Percentiles rank a stretch among this genome's conserved stretches.
Conservation (phyloP, 2,797 vertebrate genomes). For the Morelia viridis region DNA sequence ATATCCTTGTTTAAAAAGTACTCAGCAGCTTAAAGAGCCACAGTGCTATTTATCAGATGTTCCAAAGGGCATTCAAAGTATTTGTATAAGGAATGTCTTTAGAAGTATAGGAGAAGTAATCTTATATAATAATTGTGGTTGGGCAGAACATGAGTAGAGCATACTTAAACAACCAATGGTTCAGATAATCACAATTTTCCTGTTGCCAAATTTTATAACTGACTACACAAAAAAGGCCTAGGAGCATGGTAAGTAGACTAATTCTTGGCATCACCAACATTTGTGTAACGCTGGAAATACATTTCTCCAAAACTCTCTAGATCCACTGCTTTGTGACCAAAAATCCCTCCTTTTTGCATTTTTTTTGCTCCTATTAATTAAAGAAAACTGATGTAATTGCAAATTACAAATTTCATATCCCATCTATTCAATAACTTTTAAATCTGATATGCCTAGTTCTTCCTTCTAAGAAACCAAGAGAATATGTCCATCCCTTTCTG, state of each 20-base stretch:
- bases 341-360: neutral
- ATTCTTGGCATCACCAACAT: neutral
- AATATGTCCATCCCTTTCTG: neutral
- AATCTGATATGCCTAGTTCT: neutral
- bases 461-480: neutral
- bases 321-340: neutral
- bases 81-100: conserved; percentile 26
- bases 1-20: conserved; percentile 33
- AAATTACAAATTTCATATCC: neutral
- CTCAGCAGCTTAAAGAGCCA: conserved; percentile 11
- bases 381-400: neutral
- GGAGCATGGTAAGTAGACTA: neutral
- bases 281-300: neutral
- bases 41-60: conserved; percentile 7
- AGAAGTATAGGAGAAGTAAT: conserved; percentile 15
- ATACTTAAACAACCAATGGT: neutral
- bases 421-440: neutral
- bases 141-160: neutral
- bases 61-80: conserved; percentile 14
- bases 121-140: neutral
- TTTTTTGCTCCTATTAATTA: neutral
- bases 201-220: neutral
- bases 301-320: neutral
- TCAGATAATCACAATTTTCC: neutral
- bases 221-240: neutral